Evolutionary conservation across 2,113 vertebrate species (phyloP).

Genomic region (Gobius niger): DNA sequence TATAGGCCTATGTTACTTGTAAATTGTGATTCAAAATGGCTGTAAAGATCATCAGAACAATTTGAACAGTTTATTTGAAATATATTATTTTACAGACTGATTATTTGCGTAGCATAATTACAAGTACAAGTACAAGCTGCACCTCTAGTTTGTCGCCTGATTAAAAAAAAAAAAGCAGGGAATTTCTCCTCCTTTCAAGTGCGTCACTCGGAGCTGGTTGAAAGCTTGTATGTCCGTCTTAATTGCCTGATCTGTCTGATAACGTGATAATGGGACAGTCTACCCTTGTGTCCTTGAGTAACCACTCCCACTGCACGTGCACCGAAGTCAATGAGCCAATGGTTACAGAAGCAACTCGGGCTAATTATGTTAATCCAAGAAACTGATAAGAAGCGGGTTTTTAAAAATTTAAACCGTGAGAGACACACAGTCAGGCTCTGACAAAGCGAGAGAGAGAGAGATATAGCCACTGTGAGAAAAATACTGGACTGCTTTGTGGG

Average conservation of each 20-base stretch:
- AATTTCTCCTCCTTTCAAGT: neutral
- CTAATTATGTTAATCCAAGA: slow-evolving; percentile 73
- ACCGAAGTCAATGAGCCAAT: slow-evolving; percentile 23
- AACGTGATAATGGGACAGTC: slow-evolving; percentile 28
- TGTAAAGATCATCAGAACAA: no score
- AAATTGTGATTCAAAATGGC: no score
- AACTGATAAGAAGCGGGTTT: slow-evolving; percentile 55
- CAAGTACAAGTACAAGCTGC: neutral
- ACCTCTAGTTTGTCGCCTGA: neutral
- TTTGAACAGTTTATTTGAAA: no score
- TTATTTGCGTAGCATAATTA: no score
- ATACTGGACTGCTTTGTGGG: slow-evolving; percentile 12
- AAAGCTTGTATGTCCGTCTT: slow-evolving; percentile 28
- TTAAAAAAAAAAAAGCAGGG: neutral
- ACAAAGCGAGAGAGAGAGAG: slow-evolving; percentile 1
- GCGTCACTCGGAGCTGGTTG: neutral
- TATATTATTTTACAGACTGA: no score
- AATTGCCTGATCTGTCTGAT: slow-evolving; percentile 32
- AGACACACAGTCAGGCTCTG: slow-evolving; percentile 13
- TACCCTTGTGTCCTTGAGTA: slow-evolving; percentile 7
- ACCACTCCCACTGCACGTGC: slow-evolving; percentile 16
- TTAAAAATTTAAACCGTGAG: slow-evolving; percentile 40
- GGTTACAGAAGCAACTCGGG: slow-evolving; percentile 40
- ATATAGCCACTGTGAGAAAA: slow-evolving; percentile 27
- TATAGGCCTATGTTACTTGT: no score